Percentiles rank a stretch among this genome's conserved stretches.
Conservation (phyloP, 2,113 vertebrate species). For the Aplodontia rufa region DNA sequence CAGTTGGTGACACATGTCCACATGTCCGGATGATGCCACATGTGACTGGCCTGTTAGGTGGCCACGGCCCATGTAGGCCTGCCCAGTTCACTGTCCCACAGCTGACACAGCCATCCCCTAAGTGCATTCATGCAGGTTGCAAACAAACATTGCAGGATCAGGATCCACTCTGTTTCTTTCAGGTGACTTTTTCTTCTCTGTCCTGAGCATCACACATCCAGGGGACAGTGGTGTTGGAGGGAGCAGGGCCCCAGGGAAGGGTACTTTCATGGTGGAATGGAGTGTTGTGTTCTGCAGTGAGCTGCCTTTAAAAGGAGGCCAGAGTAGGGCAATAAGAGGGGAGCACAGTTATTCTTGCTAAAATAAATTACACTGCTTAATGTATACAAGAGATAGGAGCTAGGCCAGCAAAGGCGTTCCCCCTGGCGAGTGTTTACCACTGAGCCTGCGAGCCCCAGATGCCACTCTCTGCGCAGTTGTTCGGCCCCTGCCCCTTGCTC, state of each 20-base stretch:
- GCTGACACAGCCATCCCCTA: background rate
- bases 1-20: background rate
- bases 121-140: rapidly evolving
- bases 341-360: background rate
- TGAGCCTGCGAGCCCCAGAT: conserved; percentile 36
- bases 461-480: background rate
- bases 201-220: background rate
- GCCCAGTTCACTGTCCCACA: background rate
- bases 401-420: conserved; percentile 2
- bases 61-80: background rate
- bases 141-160: background rate
- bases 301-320: background rate
- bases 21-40: background rate
- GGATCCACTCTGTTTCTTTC: background rate
- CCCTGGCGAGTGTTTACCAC: conserved; percentile 61
- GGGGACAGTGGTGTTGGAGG: background rate
- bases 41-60: rapidly evolving
- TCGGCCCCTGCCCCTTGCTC: background rate
- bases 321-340: background rate
- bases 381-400: conserved; percentile 45
- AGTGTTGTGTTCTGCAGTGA: background rate
- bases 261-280: background rate
- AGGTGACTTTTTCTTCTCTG: background rate
- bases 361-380: conserved; percentile 48
- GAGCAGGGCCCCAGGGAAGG: background rate